Conservation (phyloP, 2,113 vertebrate species). For the Lagopus muta region DNA sequence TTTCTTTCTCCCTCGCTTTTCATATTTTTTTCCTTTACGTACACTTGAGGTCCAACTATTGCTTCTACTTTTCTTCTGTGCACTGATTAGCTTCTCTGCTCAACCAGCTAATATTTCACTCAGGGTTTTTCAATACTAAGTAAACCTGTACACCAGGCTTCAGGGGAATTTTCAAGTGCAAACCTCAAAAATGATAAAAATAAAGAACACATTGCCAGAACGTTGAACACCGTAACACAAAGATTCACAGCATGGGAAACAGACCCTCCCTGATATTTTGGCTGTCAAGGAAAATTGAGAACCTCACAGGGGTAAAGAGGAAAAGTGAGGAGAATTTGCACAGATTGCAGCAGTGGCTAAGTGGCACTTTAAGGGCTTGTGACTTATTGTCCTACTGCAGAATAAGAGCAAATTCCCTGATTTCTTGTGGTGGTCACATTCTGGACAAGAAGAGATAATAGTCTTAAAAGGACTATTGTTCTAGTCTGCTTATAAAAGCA, state of each 20-base stretch:
- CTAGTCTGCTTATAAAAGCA: not conserved
- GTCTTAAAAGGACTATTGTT: not conserved
- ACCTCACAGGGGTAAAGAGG: constrained; percentile 38
- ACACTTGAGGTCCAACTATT: not conserved
- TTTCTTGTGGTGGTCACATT: not conserved
- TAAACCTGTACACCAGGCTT: not conserved
- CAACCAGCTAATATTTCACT: not conserved
- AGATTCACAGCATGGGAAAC: constrained; percentile 44
- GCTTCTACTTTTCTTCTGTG: not conserved
- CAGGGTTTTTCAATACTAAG: constrained; percentile 24
- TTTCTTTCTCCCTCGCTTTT: not conserved
- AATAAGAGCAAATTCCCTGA: not conserved
- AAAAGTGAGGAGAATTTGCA: constrained; percentile 16
- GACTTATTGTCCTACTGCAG: not conserved
- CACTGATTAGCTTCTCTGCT: not conserved
- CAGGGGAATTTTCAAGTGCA: not conserved
- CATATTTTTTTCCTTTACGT: not conserved
- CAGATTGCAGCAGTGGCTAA: not conserved
- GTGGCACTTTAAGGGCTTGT: not conserved
- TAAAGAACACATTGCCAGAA: not conserved
- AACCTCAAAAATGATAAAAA: not conserved
- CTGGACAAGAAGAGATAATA: not conserved
- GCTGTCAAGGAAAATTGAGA: constrained; percentile 53
- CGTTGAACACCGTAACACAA: not conserved
- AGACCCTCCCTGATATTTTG: constrained; percentile 37